These are phyloP conservation scores for Leiothrix lutea DNA, from an alignment of 2,113 vertebrate genomes.

Conservation along the genomic window DNA sequence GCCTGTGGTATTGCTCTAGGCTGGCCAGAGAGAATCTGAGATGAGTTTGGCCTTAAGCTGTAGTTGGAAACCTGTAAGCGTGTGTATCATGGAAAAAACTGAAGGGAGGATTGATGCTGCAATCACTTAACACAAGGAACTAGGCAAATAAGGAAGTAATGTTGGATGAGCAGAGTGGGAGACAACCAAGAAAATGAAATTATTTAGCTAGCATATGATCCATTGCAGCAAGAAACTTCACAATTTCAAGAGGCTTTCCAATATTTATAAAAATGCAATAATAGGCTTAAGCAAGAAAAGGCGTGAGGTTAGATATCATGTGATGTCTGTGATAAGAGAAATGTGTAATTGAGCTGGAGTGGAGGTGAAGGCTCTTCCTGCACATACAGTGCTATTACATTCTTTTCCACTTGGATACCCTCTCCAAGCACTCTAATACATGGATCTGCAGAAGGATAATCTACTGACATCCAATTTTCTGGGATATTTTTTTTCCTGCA, in stretches of 20 bases:
- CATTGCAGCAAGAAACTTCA: background rate
- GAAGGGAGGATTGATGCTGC: background rate
- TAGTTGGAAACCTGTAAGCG: background rate
- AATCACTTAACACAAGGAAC: background rate
- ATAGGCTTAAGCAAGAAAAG: conserved; percentile 31
- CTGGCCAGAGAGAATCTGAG: background rate
- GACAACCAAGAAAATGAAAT: background rate
- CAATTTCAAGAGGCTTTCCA: conserved; percentile 29
- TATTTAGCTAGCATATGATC: background rate
- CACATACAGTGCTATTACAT: conserved; percentile 10
- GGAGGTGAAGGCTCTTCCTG: background rate
- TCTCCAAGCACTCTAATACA: conserved; percentile 58
- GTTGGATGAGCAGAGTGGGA: background rate
- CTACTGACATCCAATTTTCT: conserved; percentile 65
- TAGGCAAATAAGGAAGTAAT: background rate
- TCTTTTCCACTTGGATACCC: conserved; percentile 59
- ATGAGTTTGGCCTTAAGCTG: background rate
- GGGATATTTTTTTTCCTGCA: background rate
- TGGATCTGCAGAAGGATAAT: conserved; percentile 60
- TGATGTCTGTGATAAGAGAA: conserved; percentile 46
- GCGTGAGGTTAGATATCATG: background rate
- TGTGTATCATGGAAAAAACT: background rate
- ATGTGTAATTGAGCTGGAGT: conserved; percentile 23
- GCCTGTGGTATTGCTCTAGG: background rate
- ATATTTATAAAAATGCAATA: conserved; percentile 34